These are phyloP conservation scores for Eira barbara DNA, from an alignment of 2,113 vertebrate species.

Conservation along the genomic window DNA sequence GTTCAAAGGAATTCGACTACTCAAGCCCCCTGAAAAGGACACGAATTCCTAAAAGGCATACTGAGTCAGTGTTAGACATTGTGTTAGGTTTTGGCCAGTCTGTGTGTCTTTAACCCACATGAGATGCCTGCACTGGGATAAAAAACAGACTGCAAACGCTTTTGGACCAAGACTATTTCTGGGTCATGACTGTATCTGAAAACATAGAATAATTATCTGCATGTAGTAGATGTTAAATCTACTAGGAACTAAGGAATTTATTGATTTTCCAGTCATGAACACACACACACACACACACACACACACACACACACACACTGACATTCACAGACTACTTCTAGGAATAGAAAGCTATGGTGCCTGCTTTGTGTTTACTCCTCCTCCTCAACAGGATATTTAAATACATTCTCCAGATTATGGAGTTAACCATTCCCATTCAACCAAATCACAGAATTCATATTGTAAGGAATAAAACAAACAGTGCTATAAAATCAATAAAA, in stretches of 20 bases:
- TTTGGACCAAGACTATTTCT: background rate
- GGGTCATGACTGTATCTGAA: background rate
- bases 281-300: background rate
- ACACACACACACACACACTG: background rate
- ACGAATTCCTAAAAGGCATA: background rate
- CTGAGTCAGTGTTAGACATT: background rate
- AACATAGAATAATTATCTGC: background rate
- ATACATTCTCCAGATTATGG: background rate
- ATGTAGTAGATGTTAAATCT: background rate
- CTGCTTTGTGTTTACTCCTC: background rate
- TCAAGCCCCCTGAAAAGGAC: background rate
- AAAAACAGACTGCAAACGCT: background rate
- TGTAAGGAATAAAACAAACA: background rate
- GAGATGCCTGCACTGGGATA: background rate
- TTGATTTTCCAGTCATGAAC: background rate
- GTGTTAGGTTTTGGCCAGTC: background rate
- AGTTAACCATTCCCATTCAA: conserved; percentile 7
- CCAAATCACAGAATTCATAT: background rate
- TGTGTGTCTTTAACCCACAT: background rate
- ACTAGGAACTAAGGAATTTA: background rate
- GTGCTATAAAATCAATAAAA: background rate
- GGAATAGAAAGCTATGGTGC: background rate
- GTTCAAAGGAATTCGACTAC: background rate
- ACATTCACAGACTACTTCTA: background rate
- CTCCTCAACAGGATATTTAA: background rate